These are phyloP conservation scores for Arnoldichthys spilopterus DNA, from an alignment of 2,797 vertebrate genomes.

Conservation along the genomic window DNA sequence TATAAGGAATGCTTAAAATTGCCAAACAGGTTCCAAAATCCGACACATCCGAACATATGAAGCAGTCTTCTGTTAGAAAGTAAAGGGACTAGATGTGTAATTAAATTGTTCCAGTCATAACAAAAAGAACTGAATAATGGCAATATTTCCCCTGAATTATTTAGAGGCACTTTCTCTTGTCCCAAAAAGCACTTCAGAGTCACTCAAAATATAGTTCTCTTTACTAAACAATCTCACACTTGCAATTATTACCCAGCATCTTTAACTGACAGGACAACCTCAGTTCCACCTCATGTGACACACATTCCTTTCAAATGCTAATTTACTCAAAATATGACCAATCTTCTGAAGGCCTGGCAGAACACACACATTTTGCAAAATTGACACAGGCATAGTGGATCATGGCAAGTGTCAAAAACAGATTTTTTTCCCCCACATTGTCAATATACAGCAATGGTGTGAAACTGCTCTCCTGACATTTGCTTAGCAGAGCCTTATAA, in stretches of 20 bases:
- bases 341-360: neutral
- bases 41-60: neutral
- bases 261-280: neutral
- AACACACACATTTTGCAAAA: neutral
- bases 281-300: neutral
- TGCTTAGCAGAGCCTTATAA: neutral
- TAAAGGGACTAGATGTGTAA: neutral
- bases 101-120: slow-evolving; percentile 24
- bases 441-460: neutral
- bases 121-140: slow-evolving; percentile 4
- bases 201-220: neutral
- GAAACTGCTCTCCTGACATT: slow-evolving; percentile 6
- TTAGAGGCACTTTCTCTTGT: slow-evolving; percentile 66
- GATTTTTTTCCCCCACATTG: neutral
- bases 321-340: neutral
- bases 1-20: slow-evolving; percentile 44
- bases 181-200: slow-evolving; percentile 33
- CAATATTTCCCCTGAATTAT: slow-evolving; percentile 59
- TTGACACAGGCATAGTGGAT: neutral
- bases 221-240: neutral
- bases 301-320: neutral
- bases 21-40: neutral
- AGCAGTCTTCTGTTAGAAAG: neutral
- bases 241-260: slow-evolving; percentile 1
- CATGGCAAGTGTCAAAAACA: neutral